phyloP scores from a whole-genome alignment of 2,113 vertebrate genomes.

The Ptyas mucosa region DNA sequence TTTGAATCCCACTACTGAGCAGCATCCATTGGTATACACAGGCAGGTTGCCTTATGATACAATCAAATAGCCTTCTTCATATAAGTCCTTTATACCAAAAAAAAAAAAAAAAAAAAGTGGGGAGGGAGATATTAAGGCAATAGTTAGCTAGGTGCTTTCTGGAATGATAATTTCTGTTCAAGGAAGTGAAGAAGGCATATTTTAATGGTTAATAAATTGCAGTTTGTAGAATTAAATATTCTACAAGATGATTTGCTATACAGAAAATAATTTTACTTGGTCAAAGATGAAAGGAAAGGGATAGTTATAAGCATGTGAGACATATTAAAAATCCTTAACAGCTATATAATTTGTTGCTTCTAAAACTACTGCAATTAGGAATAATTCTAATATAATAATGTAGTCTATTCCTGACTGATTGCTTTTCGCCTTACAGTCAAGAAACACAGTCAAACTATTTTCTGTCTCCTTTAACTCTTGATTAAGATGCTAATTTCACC shows the following conservation, averaged over 20 bases:
- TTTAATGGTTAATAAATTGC: background rate
- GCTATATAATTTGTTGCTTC: slow-evolving; percentile 12
- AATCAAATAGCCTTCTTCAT: background rate
- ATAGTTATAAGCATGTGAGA: background rate
- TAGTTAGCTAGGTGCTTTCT: background rate
- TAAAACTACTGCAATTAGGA: slow-evolving; percentile 2
- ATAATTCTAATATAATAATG: slow-evolving; percentile 2
- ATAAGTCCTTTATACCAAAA: background rate
- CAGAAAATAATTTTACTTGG: background rate
- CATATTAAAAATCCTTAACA: background rate
- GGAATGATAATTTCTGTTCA: background rate
- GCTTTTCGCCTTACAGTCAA: background rate
- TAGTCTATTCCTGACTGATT: background rate
- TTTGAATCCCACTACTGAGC: background rate
- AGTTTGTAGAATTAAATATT: background rate
- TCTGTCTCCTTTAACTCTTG: slow-evolving; percentile 10
- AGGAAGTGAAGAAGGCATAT: background rate
- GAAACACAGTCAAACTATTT: background rate
- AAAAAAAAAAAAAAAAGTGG: background rate
- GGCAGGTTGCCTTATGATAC: background rate
- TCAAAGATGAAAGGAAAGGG: background rate
- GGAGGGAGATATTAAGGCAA: background rate
- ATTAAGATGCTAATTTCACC: slow-evolving; percentile 28
- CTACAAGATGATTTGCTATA: background rate
- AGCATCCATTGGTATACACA: background rate